A percentile compares a stretch with the other conserved stretches of the same genome.
These are phyloP conservation scores for Takifugu ocellatus DNA, from an alignment of 2,797 vertebrate species.

Conservation along the genomic window DNA sequence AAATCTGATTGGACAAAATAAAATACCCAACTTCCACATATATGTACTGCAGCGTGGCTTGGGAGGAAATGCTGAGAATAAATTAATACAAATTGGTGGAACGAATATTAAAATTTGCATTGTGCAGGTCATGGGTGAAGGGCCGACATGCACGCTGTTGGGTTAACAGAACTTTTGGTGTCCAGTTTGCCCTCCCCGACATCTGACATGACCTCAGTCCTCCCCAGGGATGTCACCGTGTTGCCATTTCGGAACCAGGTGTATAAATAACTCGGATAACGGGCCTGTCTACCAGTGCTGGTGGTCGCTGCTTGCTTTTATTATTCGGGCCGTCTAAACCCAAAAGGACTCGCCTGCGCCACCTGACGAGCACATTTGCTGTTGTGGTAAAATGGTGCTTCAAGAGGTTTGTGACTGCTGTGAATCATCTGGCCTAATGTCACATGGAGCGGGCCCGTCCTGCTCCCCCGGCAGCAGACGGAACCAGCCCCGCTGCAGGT, in stretches of 20 bases:
- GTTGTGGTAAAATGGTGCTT: slow-evolving; percentile 29
- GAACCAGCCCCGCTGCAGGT: slow-evolving; percentile 20
- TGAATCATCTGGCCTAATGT: slow-evolving; percentile 42
- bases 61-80: no score
- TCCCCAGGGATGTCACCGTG: slow-evolving; percentile 43
- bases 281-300: no score
- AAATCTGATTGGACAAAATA: no score
- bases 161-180: no score
- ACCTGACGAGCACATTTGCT: slow-evolving; percentile 15
- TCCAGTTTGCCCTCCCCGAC: slow-evolving; percentile 8
- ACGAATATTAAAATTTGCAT: no score
- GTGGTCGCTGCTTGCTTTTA: no score
- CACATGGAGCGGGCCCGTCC: slow-evolving; percentile 40
- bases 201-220: slow-evolving; percentile 28
- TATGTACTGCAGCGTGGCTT: no score
- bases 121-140: no score
- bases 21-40: no score
- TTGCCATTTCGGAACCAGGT: slow-evolving; percentile 27
- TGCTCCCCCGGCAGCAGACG: neutral
- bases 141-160: no score
- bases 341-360: neutral
- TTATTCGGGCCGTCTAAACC: neutral
- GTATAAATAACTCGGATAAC: slow-evolving; percentile 1
- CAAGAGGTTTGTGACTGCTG: slow-evolving; percentile 29
- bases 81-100: no score